Evolutionary conservation across 2,888 invertebrate species (phyloP).

Genomic region (Orgyia antiqua): DNA sequence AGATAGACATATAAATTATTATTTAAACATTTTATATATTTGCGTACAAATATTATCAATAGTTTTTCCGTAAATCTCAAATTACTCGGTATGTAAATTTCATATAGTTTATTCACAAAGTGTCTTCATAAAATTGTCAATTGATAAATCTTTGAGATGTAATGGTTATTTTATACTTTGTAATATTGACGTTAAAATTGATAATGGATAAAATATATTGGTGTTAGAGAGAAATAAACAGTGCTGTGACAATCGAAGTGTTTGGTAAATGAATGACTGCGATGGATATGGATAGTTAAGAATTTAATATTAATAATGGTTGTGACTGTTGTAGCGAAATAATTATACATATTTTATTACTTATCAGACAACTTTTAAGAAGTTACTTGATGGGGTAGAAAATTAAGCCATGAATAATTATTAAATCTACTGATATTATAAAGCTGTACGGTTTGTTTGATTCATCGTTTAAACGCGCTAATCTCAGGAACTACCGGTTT

Average conservation of each 20-base stretch:
- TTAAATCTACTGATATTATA: no score
- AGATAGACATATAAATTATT: no score
- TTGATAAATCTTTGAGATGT: conserved; percentile 29
- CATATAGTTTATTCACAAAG: conserved; percentile 16
- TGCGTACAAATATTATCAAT: no score
- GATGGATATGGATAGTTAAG: conserved; percentile 23
- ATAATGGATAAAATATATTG: conserved; percentile 26
- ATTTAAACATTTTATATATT: no score
- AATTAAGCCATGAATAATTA: no score
- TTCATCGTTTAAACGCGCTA: no score
- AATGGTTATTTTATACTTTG: conserved; percentile 31
- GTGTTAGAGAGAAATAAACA: conserved; percentile 24
- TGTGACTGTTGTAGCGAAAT: conserved; percentile 5
- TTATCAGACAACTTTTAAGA: no score
- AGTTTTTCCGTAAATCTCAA: conserved; percentile 20
- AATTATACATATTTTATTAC: no score
- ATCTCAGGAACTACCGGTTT: no score
- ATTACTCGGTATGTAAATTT: conserved; percentile 16
- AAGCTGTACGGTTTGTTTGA: no score
- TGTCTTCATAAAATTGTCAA: conserved; percentile 34
- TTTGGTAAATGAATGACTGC: conserved; percentile 22
- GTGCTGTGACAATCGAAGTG: conserved; percentile 19
- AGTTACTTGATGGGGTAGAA: no score
- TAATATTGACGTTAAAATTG: conserved; percentile 30
- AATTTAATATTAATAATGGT: conserved; percentile 21